Evolutionary conservation across 1,140 invertebrate genomes (phyloP), one percentile per base, ranked within the genome.

Genomic region (Apis dorsata): DNA sequence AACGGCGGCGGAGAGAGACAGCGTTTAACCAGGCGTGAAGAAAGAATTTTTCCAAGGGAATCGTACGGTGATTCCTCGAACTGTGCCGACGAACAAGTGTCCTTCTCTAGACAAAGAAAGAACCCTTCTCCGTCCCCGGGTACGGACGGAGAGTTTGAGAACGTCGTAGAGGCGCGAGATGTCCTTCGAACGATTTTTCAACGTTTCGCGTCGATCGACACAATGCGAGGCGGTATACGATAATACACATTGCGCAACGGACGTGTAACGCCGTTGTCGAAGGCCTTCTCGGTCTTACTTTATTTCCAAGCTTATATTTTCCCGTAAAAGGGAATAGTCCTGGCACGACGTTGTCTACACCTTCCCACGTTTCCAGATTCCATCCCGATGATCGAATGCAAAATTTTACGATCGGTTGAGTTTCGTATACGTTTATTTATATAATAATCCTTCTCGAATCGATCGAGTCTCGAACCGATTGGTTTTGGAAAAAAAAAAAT

Each of bases 341-440:
- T 49, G 17, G 44, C 17, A n/a, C 68, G 34, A 79, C 71, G 55
- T 71, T 51, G 13, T 21, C 19, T 34, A 34, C 71, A 49, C n/a
- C n/a, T 84, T 86, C 84, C 81, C 84, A 86, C 84, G 84, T 86
- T 79, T 68, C 79, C 13, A 70, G 79, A 81, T 80, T 80, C 82
- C 69, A 66, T 21, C 10, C 9, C 13, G 62, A 9, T 21, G 70
- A 74, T 57, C 17, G 13, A 34, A 44, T 19, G 60, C 4, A 44
- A 65, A 65, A 62, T 69, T 55, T 44, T 21, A 73, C 11, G 49
- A 51, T n/a, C 17, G 15, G 13, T 28, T n/a, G n/a, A 34, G 2
- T 34, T 34, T 34, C 34, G 34, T 0, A 34, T 4, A 34, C 34
- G 2, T 34, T 34, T 34, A 34, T 34, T 3, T 34, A 34, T 34